Evolutionary conservation across 2,888 invertebrate genomes (phyloP).

Genomic region (Podotricha telesiphe): DNA sequence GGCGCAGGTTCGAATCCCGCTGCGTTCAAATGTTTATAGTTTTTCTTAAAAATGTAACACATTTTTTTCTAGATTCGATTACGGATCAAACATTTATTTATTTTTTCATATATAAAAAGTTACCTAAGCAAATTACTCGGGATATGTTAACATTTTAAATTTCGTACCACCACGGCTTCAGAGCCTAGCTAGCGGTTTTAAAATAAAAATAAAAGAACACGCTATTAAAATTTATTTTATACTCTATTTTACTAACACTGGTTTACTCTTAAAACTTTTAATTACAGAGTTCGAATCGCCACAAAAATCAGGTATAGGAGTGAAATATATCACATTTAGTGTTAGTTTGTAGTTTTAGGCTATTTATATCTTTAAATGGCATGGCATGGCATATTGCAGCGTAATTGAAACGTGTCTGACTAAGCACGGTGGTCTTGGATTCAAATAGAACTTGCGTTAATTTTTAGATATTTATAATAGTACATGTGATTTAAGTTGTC

Average conservation of each 20-base stretch:
- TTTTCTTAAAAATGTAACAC: too few species aligned
- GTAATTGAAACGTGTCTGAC: too few species aligned
- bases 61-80: too few species aligned
- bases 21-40: too few species aligned
- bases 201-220: conserved; percentile 23
- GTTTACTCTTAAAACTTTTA: conserved; percentile 36
- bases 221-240: conserved; percentile 39
- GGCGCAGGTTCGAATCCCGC: too few species aligned
- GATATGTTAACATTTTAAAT: conserved; percentile 8
- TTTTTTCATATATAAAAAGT: not conserved
- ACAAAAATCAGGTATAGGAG: conserved; percentile 19
- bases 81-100: too few species aligned
- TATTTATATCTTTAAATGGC: not conserved
- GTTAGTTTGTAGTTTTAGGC: not conserved
- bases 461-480: too few species aligned
- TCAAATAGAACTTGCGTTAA: too few species aligned
- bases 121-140: conserved; percentile 3
- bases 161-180: conserved; percentile 1
- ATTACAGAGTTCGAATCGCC: conserved; percentile 34
- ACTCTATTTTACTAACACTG: conserved; percentile 36
- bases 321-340: conserved; percentile 16
- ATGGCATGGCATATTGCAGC: too few species aligned
- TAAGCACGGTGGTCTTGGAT: not conserved
- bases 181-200: conserved; percentile 1
- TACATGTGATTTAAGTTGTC: too few species aligned